phyloP scores from a whole-genome alignment of 2,888 invertebrate genomes.

The Drosophila seclusa region DNA sequence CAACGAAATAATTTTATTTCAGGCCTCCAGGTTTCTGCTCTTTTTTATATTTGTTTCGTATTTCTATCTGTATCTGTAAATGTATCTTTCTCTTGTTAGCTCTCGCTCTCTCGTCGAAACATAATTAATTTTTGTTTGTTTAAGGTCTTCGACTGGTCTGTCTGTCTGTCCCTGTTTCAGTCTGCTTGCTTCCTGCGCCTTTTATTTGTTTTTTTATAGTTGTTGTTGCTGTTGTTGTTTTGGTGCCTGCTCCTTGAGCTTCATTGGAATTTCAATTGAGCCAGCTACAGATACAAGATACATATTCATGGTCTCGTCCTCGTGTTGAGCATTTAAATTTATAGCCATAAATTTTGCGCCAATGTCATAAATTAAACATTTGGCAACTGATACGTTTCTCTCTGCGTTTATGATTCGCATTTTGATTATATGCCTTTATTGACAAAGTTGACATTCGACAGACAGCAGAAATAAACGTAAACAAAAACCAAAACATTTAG shows the following conservation, averaged over 20 bases:
- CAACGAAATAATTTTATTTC: slow-evolving; percentile 71
- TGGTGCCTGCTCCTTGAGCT: slow-evolving; percentile 63
- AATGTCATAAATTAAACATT: slow-evolving; percentile 79
- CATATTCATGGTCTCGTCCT: slow-evolving; percentile 69
- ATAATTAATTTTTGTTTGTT: slow-evolving; percentile 80
- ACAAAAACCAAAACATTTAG: slow-evolving; percentile 42
- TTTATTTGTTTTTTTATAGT: slow-evolving; percentile 13
- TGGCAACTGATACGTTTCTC: slow-evolving; percentile 69
- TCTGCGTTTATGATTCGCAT: slow-evolving; percentile 47
- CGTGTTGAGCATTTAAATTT: slow-evolving; percentile 70
- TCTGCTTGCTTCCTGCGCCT: slow-evolving; percentile 64
- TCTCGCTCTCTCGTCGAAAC: slow-evolving; percentile 62
- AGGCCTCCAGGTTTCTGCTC: slow-evolving; percentile 49
- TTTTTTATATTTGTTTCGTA: slow-evolving; percentile 13
- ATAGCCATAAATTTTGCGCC: slow-evolving; percentile 73
- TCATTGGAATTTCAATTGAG: slow-evolving; percentile 75
- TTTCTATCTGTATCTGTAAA: slow-evolving; percentile 29
- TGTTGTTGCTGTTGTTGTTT: slow-evolving; percentile 12
- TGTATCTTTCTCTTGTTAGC: slow-evolving; percentile 5
- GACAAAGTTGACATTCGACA: slow-evolving; percentile 51
- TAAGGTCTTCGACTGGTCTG: slow-evolving; percentile 68
- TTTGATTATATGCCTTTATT: slow-evolving; percentile 52
- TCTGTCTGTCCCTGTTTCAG: slow-evolving; percentile 15
- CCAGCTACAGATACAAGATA: slow-evolving; percentile 44
- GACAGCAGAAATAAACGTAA: background rate